These are phyloP conservation scores for Threskiornis aethiopicus DNA, from an alignment of 2,797 vertebrate genomes.

Conservation along the genomic window DNA sequence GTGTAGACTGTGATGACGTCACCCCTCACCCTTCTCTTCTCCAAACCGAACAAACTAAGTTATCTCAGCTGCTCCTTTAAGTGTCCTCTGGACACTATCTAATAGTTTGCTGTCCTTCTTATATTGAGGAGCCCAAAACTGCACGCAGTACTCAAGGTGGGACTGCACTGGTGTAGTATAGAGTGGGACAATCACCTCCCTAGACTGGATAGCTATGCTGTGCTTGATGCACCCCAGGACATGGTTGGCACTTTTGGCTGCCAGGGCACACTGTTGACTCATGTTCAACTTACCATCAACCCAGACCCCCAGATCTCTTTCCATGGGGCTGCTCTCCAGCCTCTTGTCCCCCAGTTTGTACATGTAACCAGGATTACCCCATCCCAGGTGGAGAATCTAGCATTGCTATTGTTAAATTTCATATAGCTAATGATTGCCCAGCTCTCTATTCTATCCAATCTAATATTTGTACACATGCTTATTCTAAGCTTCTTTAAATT, in stretches of 20 bases:
- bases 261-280: neutral
- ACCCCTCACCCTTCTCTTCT: neutral
- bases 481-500: neutral
- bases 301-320: neutral
- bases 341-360: neutral
- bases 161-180: too few relatives aligned
- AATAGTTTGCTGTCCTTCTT: neutral
- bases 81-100: neutral
- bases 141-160: fast-evolving
- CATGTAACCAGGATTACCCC: too few relatives aligned
- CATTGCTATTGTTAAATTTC: neutral
- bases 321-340: fast-evolving
- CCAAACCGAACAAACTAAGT: neutral
- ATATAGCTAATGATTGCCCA: fast-evolving
- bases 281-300: neutral
- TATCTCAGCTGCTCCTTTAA: neutral
- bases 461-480: neutral
- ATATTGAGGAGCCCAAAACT: neutral
- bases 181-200: neutral
- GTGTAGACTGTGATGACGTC: neutral
- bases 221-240: neutral
- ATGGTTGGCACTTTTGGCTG: fast-evolving
- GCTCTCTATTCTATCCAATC: neutral
- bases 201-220: fast-evolving
- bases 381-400: neutral